phyloP scores from a whole-genome alignment of 2,797 vertebrate genomes.

The Trachops cirrhosus region DNA sequence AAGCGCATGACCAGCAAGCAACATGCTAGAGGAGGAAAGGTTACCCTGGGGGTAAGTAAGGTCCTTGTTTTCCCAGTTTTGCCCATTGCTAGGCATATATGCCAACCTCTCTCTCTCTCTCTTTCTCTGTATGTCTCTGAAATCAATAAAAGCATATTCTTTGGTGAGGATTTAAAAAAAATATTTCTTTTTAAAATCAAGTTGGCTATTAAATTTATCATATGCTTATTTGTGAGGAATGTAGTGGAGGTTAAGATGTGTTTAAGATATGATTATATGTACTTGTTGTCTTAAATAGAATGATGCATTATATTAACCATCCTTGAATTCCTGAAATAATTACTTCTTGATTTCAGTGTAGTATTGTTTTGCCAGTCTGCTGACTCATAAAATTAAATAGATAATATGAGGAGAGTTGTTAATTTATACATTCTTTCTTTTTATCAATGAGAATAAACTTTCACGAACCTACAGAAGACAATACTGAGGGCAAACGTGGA shows the following conservation, averaged over 20 bases:
- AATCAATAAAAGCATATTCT: no score
- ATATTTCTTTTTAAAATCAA: background rate
- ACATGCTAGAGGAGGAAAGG: background rate
- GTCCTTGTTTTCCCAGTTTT: background rate
- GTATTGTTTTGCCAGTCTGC: background rate
- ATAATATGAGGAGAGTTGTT: background rate
- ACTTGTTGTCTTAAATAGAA: background rate
- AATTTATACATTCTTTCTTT: background rate
- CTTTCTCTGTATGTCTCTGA: no score
- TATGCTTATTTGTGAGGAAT: background rate
- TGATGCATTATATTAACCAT: background rate
- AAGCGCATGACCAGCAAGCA: background rate
- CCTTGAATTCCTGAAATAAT: conserved; percentile 27
- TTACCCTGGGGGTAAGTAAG: background rate
- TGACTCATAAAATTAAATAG: background rate
- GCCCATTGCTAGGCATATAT: background rate
- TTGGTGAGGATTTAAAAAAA: background rate
- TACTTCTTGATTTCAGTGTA: background rate
- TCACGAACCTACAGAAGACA: background rate
- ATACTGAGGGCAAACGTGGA: background rate
- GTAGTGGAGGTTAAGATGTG: background rate
- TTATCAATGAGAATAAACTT: background rate
- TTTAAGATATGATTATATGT: background rate
- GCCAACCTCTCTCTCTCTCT: no score
- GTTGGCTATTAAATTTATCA: background rate